Evolutionary conservation across 2,113 vertebrate genomes (phyloP).

Genomic region (Choloepus hoffmanni): DNA sequence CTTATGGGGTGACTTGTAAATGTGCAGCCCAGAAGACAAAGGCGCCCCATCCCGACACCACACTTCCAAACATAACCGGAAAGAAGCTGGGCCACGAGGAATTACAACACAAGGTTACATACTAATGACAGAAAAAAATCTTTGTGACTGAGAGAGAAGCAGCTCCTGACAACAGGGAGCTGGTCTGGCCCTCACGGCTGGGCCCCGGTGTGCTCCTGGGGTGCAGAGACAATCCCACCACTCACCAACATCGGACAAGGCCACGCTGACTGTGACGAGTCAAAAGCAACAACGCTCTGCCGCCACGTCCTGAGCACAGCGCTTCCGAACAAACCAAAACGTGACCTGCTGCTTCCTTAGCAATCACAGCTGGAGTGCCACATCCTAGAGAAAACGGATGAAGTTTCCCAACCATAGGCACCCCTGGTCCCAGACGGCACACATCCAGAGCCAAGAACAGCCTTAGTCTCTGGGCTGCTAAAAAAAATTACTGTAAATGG

Average conservation of each 20-base stretch:
- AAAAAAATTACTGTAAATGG: too few relatives aligned
- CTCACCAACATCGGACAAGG: background rate
- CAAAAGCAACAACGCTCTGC: background rate
- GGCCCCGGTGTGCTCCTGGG: background rate
- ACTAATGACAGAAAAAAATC: background rate
- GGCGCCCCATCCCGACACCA: background rate
- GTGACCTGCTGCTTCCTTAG: background rate
- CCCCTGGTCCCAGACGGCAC: background rate
- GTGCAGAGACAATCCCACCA: background rate
- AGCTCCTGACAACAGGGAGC: too few relatives aligned
- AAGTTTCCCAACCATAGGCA: accelerated
- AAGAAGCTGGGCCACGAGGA: background rate
- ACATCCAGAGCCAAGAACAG: background rate
- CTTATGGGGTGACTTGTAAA: background rate
- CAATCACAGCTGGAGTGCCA: background rate
- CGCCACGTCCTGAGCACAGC: background rate
- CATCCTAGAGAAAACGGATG: background rate
- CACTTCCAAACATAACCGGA: background rate
- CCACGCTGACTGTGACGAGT: background rate
- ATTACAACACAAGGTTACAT: too few relatives aligned
- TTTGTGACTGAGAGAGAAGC: background rate
- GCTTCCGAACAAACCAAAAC: accelerated
- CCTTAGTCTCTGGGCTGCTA: too few relatives aligned
- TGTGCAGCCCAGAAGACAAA: background rate
- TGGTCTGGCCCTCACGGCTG: background rate